Evolutionary conservation across 1,140 invertebrate genomes (phyloP), one percentile per base, ranked within the genome.

Genomic region (Nomia melanderi): DNA sequence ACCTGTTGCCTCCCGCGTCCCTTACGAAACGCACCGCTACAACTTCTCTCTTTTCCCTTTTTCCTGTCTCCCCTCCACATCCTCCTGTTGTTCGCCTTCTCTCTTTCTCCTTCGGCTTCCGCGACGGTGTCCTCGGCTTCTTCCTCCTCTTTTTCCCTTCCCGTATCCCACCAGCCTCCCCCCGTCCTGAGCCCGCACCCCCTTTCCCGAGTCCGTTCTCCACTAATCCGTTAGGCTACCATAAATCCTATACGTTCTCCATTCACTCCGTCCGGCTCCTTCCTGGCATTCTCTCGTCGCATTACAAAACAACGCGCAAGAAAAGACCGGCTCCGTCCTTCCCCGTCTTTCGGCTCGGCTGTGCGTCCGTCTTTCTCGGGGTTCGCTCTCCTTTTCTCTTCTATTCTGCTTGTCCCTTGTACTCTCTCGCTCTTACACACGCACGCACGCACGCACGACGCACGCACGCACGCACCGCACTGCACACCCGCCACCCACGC

Each of bases 1-100:
- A 91, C 90, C 90, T 91, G 90, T 91, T 91, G 90, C 90, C 90
- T 90, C 86, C 85, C 81, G 78, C 78, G 85, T 85, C 85, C 86
- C 81, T 83, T 88, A 80, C 80, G 78, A 87, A 88, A 88, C 83
- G 80, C 76, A 69, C 74, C 69, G 79, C 72, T 78, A 75, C 75
- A 77, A 71, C 63, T 82, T 80, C 77, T 79, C 75, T 79, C 64
- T 75, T 64, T 65, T 47, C 44, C 62, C 50, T 77, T 77, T 77
- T 67, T 79, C 80, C 80, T 75, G 62, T 56, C 47, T 47, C 47
- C 79, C 60, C 60, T 44, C 57, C 71, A 77, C 41, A 9, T 27
- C 27, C 5, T 17, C 20, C 12, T 20, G 1, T 44, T 0, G 4
- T 0, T 17, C 41, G 14, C 12, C 20, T 4, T 44, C 41, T 5